Base-by-base conservation (phyloP, 1,140 invertebrate genomes). In the Nylanderia fulva region DNA sequence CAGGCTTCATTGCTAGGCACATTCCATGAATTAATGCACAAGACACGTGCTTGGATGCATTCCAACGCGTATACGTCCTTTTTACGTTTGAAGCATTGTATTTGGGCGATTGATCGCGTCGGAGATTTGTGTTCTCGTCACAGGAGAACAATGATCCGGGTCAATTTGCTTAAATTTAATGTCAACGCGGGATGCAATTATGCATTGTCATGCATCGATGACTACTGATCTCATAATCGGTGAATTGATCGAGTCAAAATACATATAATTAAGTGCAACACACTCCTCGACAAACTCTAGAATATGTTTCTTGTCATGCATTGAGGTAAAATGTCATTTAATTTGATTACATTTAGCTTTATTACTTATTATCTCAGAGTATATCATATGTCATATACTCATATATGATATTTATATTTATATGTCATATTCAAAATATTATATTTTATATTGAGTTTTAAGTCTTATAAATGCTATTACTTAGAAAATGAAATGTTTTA, bases 161-260 rank as follows among this genome's bases (percentile, higher is more conserved):
- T 69, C 56, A 71, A 80, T 80, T 8, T 42, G 8, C 0, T 8
- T 71, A 82, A 82, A 45, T 58, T 71, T 82, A 52, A 6, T 21
- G 11, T 63, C 64, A 63, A 84, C 1, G n/a, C n/a, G 15, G 56
- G 8, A 27, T 21, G 7, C 33, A 27, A 9, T 68, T 33, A 27
- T 21, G 6, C 21, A 33, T 8, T 29, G 33, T 58, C 29, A 15
- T 36, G 13, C 39, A 33, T 9, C 6, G 0, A 76, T 61, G 4
- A 82, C 0, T 58, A 39, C n/a, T n/a, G n/a, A n/a, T 80, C 39
- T 48, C 11, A 71, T 71, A 68, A 71, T 71, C n/a, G 36, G n/a
- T n/a, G n/a, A n/a, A n/a, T 54, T 33, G 33, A n/a, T 56, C 11
- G 4, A 69, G 48, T 39, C 3, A 58, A 42, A 24, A 48, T 11